Conservation (phyloP, 2,888 invertebrate species). For the Cephus spinipes region DNA sequence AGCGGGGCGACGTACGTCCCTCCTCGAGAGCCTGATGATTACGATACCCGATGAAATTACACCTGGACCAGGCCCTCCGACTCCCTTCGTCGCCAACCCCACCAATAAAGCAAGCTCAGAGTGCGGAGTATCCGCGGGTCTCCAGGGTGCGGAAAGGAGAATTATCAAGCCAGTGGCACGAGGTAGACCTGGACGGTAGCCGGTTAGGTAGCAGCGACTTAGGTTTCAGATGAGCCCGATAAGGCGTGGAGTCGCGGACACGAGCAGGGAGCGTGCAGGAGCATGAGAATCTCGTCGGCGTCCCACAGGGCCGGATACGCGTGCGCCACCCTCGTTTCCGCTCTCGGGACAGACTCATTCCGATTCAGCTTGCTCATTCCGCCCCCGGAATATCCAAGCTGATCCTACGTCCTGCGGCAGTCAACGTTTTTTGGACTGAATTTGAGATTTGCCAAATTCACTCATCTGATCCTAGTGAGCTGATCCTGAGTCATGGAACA, state of each 20-base stretch:
- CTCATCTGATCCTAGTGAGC: too few relatives aligned
- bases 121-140: neutral
- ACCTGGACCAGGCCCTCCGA: neutral
- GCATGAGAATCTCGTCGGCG: slow-evolving; percentile 23
- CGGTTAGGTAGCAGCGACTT: slow-evolving; percentile 5
- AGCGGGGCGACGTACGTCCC: neutral
- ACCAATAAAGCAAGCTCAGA: neutral
- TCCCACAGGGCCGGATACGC: slow-evolving; percentile 58
- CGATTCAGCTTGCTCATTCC: slow-evolving; percentile 49
- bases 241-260: neutral
- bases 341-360: slow-evolving; percentile 51
- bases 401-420: neutral
- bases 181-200: neutral
- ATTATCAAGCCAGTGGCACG: neutral
- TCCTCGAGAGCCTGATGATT: neutral
- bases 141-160: slow-evolving; percentile 1
- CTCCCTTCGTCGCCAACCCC: neutral
- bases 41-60: neutral
- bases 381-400: slow-evolving; percentile 58
- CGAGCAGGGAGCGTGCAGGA: slow-evolving; percentile 1
- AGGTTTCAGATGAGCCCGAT: slow-evolving; percentile 10
- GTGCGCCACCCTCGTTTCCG: slow-evolving; percentile 58
- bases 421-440: neutral
- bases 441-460: neutral
- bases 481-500: neutral